Percentiles rank a stretch among this genome's conserved stretches.
Evolutionary conservation across 2,113 vertebrate species (phyloP).

Genomic region (Rhynchomys soricoides): DNA sequence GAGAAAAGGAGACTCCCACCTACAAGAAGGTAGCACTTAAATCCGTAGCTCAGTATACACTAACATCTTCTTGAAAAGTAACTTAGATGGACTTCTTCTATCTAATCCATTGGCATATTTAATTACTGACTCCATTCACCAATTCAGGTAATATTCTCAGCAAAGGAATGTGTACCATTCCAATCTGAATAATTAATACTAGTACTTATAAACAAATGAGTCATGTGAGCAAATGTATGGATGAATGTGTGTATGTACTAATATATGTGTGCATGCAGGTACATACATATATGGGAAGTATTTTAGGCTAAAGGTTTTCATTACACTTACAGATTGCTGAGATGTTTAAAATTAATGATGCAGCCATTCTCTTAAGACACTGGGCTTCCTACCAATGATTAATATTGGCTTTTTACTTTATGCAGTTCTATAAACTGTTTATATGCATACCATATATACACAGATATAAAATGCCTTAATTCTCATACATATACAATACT

Average conservation of each 20-base stretch:
- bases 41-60: neutral
- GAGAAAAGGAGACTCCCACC: neutral
- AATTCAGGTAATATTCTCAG: neutral
- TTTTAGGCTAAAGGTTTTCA: constrained; percentile 14
- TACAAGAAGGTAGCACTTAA: constrained; percentile 38
- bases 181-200: neutral
- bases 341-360: neutral
- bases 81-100: neutral
- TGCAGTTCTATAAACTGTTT: neutral
- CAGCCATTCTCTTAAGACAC: neutral
- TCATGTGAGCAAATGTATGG: neutral
- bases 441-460: neutral
- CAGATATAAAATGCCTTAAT: neutral
- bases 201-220: constrained; percentile 14
- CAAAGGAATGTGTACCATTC: neutral
- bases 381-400: neutral
- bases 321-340: constrained; percentile 21
- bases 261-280: neutral
- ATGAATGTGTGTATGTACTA: too few species aligned
- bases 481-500: neutral
- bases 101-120: neutral
- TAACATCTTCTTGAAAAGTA: constrained; percentile 21
- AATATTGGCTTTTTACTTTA: neutral
- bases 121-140: constrained; percentile 9
- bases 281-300: neutral